Evolutionary conservation across 1,140 invertebrate species (phyloP).

Genomic region (Drosophila varians): DNA sequence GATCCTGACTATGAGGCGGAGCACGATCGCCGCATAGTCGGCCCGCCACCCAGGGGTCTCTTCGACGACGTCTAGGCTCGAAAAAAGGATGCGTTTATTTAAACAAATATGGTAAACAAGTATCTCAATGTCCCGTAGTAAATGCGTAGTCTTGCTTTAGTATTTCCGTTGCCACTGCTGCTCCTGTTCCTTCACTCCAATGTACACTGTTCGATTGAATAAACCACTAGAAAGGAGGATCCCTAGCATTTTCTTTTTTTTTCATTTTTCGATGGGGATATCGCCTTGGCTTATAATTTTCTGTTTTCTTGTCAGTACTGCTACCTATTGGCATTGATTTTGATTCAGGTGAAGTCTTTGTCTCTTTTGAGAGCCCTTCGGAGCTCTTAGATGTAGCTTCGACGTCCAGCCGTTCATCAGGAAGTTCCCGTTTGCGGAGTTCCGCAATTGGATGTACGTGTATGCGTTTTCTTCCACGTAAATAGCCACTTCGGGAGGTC

Average conservation of each 20-base stretch:
- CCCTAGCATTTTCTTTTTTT: too few species aligned
- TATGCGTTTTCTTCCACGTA: not conserved
- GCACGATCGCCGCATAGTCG: constrained; percentile 84
- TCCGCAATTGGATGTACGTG: not conserved
- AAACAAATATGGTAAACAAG: constrained; percentile 26
- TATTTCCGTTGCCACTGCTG: constrained; percentile 37
- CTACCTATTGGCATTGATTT: not conserved
- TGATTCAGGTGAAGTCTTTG: not conserved
- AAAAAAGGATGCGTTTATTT: constrained; percentile 15
- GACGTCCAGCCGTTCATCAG: not conserved
- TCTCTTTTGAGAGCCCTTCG: not conserved
- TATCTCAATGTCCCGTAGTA: constrained; percentile 53
- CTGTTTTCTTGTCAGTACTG: not conserved
- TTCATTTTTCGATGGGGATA: not conserved
- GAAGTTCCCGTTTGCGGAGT: not conserved
- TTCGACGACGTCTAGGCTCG: constrained; percentile 91
- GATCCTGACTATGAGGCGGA: constrained; percentile 83
- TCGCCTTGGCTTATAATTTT: not conserved
- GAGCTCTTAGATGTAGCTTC: not conserved
- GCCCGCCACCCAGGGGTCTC: constrained; percentile 89
- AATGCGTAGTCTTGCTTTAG: constrained; percentile 46
- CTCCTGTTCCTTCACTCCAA: constrained; percentile 65
- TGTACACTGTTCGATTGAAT: constrained; percentile 48
- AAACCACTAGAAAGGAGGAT: constrained; percentile 12
- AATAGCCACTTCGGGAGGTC: not conserved